Evolutionary conservation across 1,140 invertebrate genomes (phyloP).

Genomic region (Bombus difficillimus): DNA sequence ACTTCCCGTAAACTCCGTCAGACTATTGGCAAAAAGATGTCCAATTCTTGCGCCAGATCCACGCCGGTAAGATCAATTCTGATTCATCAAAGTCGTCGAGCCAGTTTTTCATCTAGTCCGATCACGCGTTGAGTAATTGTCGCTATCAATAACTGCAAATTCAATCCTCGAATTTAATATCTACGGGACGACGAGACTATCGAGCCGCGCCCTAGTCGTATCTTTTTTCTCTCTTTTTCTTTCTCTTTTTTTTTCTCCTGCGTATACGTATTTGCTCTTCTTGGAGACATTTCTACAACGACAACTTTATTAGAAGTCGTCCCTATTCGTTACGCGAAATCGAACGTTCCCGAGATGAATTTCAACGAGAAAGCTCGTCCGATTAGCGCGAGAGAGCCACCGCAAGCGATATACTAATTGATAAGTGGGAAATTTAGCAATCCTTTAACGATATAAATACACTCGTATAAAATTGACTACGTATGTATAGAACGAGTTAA

Average conservation of each 20-base stretch:
- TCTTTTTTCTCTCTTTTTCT: constrained; percentile 7
- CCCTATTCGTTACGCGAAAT: constrained; percentile 23
- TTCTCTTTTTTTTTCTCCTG: constrained; percentile 1
- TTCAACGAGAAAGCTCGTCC: too few species aligned
- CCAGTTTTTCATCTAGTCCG: constrained; percentile 17
- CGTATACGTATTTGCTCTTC: constrained; percentile 14
- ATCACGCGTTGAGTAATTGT: constrained; percentile 64
- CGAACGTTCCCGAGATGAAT: background rate
- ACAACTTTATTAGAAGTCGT: constrained; percentile 35
- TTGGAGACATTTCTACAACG: background rate
- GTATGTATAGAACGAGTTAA: too few species aligned
- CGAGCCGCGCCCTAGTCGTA: constrained; percentile 38
- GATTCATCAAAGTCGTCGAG: constrained; percentile 53
- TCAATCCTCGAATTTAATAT: constrained; percentile 67
- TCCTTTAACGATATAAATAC: too few species aligned
- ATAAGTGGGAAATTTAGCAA: background rate
- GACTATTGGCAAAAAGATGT: constrained; percentile 7
- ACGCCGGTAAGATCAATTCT: background rate
- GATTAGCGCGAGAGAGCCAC: too few species aligned
- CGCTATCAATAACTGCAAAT: constrained; percentile 66
- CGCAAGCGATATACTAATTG: too few species aligned
- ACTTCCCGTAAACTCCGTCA: background rate
- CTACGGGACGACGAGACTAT: constrained; percentile 30
- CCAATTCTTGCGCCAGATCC: constrained; percentile 44
- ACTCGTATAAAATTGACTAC: too few species aligned